Evolutionary conservation across 2,888 invertebrate species (phyloP).

Genomic region (Pilophorus perplexus): DNA sequence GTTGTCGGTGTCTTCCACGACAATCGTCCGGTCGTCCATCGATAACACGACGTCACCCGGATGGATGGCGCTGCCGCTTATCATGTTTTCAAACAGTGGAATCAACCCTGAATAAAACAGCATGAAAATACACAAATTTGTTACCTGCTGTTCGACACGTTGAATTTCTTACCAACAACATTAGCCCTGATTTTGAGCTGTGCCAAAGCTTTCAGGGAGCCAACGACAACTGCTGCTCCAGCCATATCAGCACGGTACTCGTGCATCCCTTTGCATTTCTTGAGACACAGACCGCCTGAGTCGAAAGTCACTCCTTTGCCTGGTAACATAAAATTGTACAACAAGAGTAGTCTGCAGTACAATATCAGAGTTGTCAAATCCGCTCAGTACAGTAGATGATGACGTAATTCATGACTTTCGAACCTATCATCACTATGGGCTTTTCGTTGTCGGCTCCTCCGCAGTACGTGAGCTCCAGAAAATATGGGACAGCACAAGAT

Average conservation of each 20-base stretch:
- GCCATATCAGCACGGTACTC: constrained; percentile 47
- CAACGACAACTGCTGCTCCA: constrained; percentile 47
- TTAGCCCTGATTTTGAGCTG: constrained; percentile 44
- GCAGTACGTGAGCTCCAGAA: constrained; percentile 35
- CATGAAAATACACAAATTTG: too few relatives aligned
- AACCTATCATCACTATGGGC: constrained; percentile 34
- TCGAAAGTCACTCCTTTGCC: constrained; percentile 62
- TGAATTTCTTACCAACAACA: constrained; percentile 40
- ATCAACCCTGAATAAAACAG: constrained; percentile 38
- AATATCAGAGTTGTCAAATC: background rate
- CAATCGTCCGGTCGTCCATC: constrained; percentile 41
- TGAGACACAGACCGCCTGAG: constrained; percentile 67
- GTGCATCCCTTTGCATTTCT: constrained; percentile 49
- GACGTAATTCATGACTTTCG: too few relatives aligned
- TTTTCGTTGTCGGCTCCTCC: constrained; percentile 35
- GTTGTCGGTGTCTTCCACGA: constrained; percentile 44
- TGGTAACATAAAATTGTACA: constrained; percentile 13
- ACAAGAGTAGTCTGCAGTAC: too few relatives aligned
- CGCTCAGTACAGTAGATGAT: too few relatives aligned
- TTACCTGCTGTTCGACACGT: background rate
- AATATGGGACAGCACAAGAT: constrained; percentile 36
- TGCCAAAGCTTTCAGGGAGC: constrained; percentile 46
- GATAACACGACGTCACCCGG: constrained; percentile 43
- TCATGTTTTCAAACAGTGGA: constrained; percentile 44
- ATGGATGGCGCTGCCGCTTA: constrained; percentile 40